A percentile compares a stretch with the other conserved stretches of the same genome.
phyloP scores from a whole-genome alignment of 92 coral and sea anemone genomes.

The Epizoanthus fatuus region DNA sequence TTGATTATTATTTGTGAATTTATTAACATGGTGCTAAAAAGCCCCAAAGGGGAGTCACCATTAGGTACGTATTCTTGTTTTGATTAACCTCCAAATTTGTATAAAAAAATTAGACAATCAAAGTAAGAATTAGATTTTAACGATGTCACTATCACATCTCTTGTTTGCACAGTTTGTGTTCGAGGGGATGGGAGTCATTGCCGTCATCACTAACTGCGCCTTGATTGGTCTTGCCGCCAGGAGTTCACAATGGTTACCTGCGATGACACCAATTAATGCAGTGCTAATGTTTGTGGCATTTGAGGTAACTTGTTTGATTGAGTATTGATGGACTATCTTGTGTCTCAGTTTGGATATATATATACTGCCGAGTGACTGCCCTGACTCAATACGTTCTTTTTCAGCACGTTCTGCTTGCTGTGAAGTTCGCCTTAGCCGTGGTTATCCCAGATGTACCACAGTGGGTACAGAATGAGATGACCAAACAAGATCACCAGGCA shows the following conservation, averaged over 20 bases:
- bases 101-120: no score
- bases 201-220: constrained; percentile 99
- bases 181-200: constrained; percentile 91
- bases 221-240: constrained; percentile 96
- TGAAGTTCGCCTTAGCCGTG: constrained; percentile 87
- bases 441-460: constrained; percentile 98
- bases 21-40: no score
- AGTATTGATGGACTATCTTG: background rate
- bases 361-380: background rate
- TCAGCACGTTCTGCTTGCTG: constrained; percentile 93
- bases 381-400: background rate
- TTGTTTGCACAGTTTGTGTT: constrained; percentile 79
- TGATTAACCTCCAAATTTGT: no score
- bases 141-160: no score
- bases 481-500: constrained; percentile 88
- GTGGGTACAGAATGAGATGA: constrained; percentile 97
- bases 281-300: constrained; percentile 94
- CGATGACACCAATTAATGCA: constrained; percentile 90
- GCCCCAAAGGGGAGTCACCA: no score
- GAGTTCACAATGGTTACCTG: constrained; percentile 94
- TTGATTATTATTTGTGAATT: no score
- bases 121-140: no score
- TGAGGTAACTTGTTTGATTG: constrained; percentile 70
- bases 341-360: background rate
- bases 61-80: no score